Percentiles rank a stretch among this genome's conserved stretches.
Conservation (phyloP, 2,797 vertebrate genomes). For the Morelia viridis region DNA sequence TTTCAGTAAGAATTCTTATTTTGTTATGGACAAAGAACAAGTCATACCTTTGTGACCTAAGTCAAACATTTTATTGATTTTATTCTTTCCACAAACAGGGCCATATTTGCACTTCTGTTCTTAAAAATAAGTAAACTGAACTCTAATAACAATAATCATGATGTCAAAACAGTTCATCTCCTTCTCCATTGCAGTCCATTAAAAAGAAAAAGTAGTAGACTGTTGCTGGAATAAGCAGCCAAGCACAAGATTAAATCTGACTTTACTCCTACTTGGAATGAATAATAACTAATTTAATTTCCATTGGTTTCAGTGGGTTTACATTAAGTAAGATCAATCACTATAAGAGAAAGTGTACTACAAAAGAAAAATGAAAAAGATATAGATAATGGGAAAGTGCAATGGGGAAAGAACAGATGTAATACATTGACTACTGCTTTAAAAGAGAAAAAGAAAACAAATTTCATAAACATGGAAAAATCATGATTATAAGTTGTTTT, state of each 20-base stretch:
- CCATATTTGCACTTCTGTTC: neutral
- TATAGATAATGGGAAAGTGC: neutral
- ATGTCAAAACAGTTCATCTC: neutral
- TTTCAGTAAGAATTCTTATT: neutral
- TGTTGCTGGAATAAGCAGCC: neutral
- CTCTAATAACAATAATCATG: neutral
- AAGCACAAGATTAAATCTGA: neutral
- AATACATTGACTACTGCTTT: neutral
- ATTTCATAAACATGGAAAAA: neutral
- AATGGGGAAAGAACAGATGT: neutral
- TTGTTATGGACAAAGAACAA: neutral
- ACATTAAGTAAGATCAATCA: neutral
- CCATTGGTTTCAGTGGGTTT: neutral
- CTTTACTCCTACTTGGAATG: neutral
- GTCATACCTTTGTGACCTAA: neutral
- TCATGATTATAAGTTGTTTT: neutral
- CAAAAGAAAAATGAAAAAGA: neutral
- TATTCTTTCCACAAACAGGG: neutral
- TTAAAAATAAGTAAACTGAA: neutral
- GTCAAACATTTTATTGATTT: neutral
- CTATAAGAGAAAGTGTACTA: neutral
- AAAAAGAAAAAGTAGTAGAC: neutral
- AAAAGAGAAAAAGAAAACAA: neutral
- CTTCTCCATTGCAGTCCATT: neutral
- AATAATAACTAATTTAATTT: neutral